Percentiles rank a stretch among this genome's conserved stretches.
These are phyloP conservation scores for Lasiurus borealis DNA, from an alignment of 2,113 vertebrate species.

Conservation along the genomic window DNA sequence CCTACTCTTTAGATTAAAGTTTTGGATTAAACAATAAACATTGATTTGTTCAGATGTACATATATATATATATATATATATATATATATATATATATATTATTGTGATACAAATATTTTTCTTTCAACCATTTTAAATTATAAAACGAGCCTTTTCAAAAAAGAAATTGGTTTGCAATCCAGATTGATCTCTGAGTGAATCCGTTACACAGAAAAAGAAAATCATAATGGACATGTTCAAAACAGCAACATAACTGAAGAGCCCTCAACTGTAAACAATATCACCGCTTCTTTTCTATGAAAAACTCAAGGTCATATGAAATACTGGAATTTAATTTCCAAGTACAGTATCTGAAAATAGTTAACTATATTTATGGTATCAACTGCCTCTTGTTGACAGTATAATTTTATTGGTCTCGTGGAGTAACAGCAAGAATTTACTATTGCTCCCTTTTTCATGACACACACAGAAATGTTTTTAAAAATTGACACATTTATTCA, in stretches of 20 bases:
- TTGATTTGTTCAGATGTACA: neutral
- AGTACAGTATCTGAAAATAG: neutral
- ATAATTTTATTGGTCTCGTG: neutral
- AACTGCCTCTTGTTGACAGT: neutral
- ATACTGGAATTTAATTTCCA: slow-evolving; percentile 28
- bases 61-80: too few relatives aligned
- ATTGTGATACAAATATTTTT: neutral
- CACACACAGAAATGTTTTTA: neutral
- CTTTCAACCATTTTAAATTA: neutral
- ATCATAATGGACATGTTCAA: neutral
- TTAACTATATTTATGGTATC: neutral
- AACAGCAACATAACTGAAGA: neutral
- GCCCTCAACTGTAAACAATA: neutral
- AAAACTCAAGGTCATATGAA: neutral
- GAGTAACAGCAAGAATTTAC: neutral
- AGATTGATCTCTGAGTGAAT: neutral
- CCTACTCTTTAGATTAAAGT: too few relatives aligned
- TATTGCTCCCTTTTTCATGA: neutral
- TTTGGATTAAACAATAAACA: neutral
- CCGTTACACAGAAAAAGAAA: neutral
- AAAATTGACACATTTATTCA: neutral
- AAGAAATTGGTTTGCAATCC: neutral
- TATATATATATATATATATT: too few relatives aligned
- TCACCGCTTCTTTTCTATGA: neutral
- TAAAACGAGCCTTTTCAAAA: neutral